Conservation (phyloP, 2,113 vertebrate genomes). For the Typhlomys cinereus region DNA sequence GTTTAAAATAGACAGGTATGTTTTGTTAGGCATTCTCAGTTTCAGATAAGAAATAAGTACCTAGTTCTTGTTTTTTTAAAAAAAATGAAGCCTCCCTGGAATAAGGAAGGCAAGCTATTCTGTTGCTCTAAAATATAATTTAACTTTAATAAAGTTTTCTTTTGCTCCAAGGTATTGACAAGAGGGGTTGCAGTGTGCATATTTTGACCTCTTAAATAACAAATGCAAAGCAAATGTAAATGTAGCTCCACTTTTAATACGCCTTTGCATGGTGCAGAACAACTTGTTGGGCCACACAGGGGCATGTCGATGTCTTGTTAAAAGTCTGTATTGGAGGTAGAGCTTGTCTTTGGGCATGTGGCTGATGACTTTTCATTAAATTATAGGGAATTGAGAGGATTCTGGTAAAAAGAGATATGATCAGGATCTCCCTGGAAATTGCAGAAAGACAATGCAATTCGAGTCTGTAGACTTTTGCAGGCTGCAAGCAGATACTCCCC, state of each 20-base stretch:
- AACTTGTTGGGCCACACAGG: background rate
- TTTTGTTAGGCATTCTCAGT: background rate
- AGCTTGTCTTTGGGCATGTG: background rate
- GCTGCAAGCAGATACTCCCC: background rate
- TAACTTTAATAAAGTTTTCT: conserved; percentile 11
- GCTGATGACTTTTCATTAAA: conserved; percentile 30
- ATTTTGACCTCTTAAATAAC: conserved; percentile 41
- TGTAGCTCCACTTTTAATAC: background rate
- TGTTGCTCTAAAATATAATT: background rate
- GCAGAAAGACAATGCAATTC: background rate
- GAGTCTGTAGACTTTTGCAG: background rate
- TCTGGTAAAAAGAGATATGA: background rate
- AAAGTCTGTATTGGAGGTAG: background rate
- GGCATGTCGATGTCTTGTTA: background rate
- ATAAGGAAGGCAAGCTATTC: background rate
- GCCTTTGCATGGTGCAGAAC: background rate
- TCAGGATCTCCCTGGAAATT: background rate
- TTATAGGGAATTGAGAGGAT: background rate
- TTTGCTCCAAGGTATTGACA: background rate
- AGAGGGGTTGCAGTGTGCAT: conserved; percentile 27
- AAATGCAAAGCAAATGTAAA: conserved; percentile 64
- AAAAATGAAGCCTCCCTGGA: background rate
- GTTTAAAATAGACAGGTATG: background rate
- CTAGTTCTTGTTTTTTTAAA: background rate
- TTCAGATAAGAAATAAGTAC: conserved; percentile 38